Base-by-base conservation (phyloP, 2,113 vertebrate species). In the Brachyistius frenatus region DNA sequence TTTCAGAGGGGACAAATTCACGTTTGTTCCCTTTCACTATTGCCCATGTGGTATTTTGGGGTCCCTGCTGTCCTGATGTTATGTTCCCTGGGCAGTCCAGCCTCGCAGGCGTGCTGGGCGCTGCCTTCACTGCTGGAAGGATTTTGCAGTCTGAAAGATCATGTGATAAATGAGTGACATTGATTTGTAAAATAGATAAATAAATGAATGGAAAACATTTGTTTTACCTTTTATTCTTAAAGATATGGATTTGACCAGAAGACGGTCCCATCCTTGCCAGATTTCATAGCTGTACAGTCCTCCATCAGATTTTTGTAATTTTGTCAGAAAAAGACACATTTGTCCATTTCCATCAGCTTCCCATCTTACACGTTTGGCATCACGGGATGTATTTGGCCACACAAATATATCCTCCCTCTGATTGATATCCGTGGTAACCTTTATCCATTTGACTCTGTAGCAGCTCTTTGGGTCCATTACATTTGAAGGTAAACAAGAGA, bases 221-320 rank as follows among this genome's bases (percentile, higher is more conserved):
- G 2, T 30, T 49, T 44, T 86, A 92, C 92, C 81, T 90, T 78
- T 92, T 13, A 92, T 49, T 87, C 72, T 90, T 7, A 93, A 63
- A 62, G 49, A 63, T 66, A 88, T 72, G 7, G 71, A 81, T 80
- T n/a, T 81, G 32, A 23, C 7, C 32, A 3, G 0, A 5, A 63
- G 0, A 13, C 35, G 5, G 2, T 81, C 33, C 90, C 90, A 92
- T 56, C 58, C 87, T 37, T 44, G 1, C 14, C 65, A 90, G 14
- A 70, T 52, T 78, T 87, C 57, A 78, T 73, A 92, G 23, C 5
- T 37, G 44, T 92, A 93, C 5, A 32, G 5, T 23, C 89, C 90
- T 2, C 39, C 55, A 11, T 93, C 87, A 2, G 50, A 78, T 53
- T 57, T 73, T 44, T 81, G 50, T 1, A 60, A 2, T 3, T 67